A percentile compares a stretch with the other conserved stretches of the same genome.
Evolutionary conservation across 2,113 vertebrate genomes (phyloP).

Genomic region (Cathartes aura): DNA sequence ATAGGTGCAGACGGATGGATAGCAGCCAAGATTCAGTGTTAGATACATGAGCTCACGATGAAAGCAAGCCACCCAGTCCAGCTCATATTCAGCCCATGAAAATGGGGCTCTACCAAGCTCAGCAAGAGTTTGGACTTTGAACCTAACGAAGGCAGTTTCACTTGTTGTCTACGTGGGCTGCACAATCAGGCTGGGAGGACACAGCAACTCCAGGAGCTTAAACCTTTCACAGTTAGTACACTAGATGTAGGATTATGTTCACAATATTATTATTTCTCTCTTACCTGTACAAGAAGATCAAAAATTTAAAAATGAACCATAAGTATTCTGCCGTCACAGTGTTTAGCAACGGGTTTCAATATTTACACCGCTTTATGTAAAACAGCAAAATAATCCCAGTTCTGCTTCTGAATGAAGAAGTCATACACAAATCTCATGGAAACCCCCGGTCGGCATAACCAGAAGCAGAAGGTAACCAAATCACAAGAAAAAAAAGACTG

Average conservation of each 20-base stretch:
- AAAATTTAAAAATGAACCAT: not conserved
- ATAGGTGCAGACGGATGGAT: not conserved
- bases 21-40: not conserved
- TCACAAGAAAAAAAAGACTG: not conserved
- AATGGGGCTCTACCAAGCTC: not conserved
- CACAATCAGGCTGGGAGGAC: not conserved
- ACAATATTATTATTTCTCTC: not conserved
- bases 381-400: not conserved
- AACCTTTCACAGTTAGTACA: not conserved
- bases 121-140: not conserved
- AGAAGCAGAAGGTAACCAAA: not conserved
- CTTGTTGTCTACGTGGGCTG: not conserved
- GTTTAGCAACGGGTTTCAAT: fast-evolving
- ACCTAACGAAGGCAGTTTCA: not conserved
- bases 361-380: not conserved
- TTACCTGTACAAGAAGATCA: not conserved
- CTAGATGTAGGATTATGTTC: not conserved
- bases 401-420: not conserved
- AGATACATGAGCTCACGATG: not conserved
- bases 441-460: not conserved
- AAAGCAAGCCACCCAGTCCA: not conserved
- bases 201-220: not conserved
- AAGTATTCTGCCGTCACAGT: not conserved
- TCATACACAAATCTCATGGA: not conserved
- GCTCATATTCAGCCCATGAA: not conserved